phyloP scores from a whole-genome alignment of 1,140 invertebrate genomes.

The Hyles vespertilio region DNA sequence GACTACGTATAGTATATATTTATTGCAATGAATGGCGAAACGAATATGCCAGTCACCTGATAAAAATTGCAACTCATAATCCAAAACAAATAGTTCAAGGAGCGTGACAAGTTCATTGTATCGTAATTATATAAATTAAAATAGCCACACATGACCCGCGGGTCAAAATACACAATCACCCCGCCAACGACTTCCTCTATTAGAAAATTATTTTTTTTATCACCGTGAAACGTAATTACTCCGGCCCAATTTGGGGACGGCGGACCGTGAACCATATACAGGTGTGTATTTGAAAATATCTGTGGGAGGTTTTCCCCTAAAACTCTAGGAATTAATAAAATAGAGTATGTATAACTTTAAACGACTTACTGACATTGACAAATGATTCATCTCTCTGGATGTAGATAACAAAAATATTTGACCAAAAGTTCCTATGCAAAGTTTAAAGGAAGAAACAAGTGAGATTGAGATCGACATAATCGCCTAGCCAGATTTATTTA shows the following conservation, averaged over 20 bases:
- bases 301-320: too few relatives aligned
- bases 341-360: too few relatives aligned
- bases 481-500: too few relatives aligned
- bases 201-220: slow-evolving; percentile 20
- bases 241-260: slow-evolving; percentile 30
- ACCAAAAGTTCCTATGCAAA: too few relatives aligned
- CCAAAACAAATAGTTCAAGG: background rate
- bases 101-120: background rate
- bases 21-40: too few relatives aligned
- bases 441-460: too few relatives aligned
- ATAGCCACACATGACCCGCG: slow-evolving; percentile 1
- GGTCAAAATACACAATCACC: slow-evolving; percentile 13
- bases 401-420: too few relatives aligned
- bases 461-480: too few relatives aligned
- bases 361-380: too few relatives aligned
- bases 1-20: too few relatives aligned
- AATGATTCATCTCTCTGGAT: too few relatives aligned
- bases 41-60: background rate
- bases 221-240: slow-evolving; percentile 31
- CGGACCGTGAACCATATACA: slow-evolving; percentile 19
- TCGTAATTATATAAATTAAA: slow-evolving; percentile 7
- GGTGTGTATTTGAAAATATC: background rate
- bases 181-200: slow-evolving; percentile 26
- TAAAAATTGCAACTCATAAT: background rate
- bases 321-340: too few relatives aligned